Evolutionary conservation across 2,113 vertebrate species (phyloP), one percentile per base, ranked within the genome.

Genomic region (Meles meles): DNA sequence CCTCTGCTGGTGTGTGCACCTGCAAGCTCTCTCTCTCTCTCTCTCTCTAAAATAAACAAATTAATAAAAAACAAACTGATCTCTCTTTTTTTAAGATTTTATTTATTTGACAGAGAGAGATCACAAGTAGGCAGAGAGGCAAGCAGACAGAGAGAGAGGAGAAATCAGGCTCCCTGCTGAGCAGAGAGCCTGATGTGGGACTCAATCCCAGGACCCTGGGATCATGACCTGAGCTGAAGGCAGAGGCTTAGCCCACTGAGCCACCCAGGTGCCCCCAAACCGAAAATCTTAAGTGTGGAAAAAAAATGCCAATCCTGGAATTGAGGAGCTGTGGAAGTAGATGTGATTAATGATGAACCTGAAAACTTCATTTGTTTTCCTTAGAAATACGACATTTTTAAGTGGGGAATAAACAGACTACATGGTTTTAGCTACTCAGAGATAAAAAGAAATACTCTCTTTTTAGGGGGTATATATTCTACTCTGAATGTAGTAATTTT

Each of bases 351-450:
- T 69, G 39, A 42, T 61, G 14, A 90, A 80, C 74, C 42, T 96
- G 47, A 83, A 77, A 91, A 79, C 90, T 65, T 81, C 72, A 44
- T 44, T 27, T 61, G 29, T 92, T 93, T 96, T 52, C 55, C 25
- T 57, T 74, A 18, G 91, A 86, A 79, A 85, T 90, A 79, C 65
- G 57, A 79, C n/a, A 61, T 84, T 96, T 95, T 85, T 59, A 95
- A 96, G 49, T 88, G 72, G 49, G 34, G 7, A 37, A 96, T 90
- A 90, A 88, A 67, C 15, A 89, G 92, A 67, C 79, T 86, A 42
- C 61, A 87, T 17, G 25, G 2, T 63, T 63, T 84, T 47, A 83
- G 18, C 23, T 86, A 63, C 55, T 85, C 29, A 27, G 34, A 83
- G 23, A 72, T 88, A 77, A 88, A 96, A 91, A n/a, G 4, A 93